Percentiles rank a stretch among this genome's conserved stretches.
Conservation (phyloP, 2,113 vertebrate genomes). For the Psilopogon haemacephalus region DNA sequence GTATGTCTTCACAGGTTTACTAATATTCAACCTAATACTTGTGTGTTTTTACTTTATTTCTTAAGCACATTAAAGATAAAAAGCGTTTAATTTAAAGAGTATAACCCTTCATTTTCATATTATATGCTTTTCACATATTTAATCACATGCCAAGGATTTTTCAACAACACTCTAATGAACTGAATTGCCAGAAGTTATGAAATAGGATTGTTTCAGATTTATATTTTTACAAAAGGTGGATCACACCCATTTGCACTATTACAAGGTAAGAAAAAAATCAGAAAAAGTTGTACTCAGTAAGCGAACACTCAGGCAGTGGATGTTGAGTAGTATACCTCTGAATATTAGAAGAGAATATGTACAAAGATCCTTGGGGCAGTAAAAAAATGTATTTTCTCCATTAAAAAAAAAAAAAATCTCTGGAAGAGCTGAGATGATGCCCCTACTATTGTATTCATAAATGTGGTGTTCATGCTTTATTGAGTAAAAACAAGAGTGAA, state of each 20-base stretch:
- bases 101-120: neutral
- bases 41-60: neutral
- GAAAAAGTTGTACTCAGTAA: neutral
- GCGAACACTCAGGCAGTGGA: neutral
- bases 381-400: neutral
- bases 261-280: neutral
- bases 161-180: neutral
- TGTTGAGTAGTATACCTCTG: neutral
- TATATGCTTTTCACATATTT: neutral
- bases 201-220: neutral
- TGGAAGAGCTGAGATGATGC: neutral
- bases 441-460: neutral
- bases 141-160: neutral
- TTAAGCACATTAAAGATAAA: neutral
- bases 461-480: neutral
- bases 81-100: neutral
- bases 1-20: neutral
- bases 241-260: neutral
- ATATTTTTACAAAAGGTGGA: neutral
- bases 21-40: neutral
- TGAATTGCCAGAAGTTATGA: neutral
- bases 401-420: too few species aligned
- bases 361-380: neutral
- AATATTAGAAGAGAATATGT: neutral
- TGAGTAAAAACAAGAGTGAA: neutral